Evolutionary conservation across 2,113 vertebrate genomes (phyloP).

Genomic region (Takifugu flavidus): DNA sequence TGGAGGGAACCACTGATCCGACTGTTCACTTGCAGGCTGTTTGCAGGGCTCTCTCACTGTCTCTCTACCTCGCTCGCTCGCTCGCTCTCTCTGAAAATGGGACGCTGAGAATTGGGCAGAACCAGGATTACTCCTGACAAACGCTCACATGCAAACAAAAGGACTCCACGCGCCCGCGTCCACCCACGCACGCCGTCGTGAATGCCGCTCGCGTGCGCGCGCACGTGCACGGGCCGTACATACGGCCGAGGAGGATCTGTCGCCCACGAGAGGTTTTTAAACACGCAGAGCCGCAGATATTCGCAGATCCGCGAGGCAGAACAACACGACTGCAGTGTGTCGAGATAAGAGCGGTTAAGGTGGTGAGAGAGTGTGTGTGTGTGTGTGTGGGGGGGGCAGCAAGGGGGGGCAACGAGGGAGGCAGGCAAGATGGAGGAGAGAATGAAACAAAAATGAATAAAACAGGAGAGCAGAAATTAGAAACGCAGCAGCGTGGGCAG

Average conservation of each 20-base stretch:
- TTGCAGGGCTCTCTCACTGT: constrained; percentile 55
- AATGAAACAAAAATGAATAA: constrained; percentile 68
- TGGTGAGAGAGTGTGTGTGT: constrained; percentile 13
- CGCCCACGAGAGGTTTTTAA: constrained; percentile 63
- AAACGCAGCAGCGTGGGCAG: constrained; percentile 45
- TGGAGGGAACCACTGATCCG: constrained; percentile 62
- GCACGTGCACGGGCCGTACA: not conserved
- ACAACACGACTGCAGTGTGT: constrained; percentile 55
- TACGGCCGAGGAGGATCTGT: constrained; percentile 44
- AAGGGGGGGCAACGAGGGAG: constrained; percentile 31
- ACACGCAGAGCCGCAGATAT: constrained; percentile 67
- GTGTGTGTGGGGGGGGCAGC: not conserved
- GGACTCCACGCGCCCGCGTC: not conserved
- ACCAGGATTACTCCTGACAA: constrained; percentile 65
- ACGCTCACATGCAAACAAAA: constrained; percentile 16
- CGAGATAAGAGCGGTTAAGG: constrained; percentile 42
- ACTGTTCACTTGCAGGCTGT: constrained; percentile 64
- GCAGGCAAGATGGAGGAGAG: constrained; percentile 51
- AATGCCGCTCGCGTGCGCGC: constrained; percentile 2
- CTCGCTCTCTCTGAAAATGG: constrained; percentile 56
- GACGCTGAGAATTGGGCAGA: constrained; percentile 65
- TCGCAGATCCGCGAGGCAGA: constrained; percentile 52
- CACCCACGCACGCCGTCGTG: not conserved
- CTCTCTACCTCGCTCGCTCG: constrained; percentile 36
- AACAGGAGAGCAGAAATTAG: constrained; percentile 65